phyloP scores from a whole-genome alignment of 2,888 invertebrate species.

The Vannuccia rotundouncinata region DNA sequence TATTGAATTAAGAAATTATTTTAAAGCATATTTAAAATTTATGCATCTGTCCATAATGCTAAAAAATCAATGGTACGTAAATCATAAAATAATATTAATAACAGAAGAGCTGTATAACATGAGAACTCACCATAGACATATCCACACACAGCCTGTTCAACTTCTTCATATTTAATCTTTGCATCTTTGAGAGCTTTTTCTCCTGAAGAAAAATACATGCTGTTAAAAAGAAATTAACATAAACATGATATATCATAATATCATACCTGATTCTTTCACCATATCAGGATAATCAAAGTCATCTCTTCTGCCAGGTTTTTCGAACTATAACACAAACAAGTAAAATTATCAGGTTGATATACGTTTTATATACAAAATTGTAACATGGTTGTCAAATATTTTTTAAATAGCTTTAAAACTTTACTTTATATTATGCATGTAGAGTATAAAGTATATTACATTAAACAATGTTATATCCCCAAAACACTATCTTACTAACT shows the following conservation, averaged over 20 bases:
- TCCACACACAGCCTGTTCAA: constrained; percentile 83
- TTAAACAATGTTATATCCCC: too few relatives aligned
- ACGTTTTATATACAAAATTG: not conserved
- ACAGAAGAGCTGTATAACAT: not conserved
- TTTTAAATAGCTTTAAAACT: too few relatives aligned
- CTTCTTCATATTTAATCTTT: constrained; percentile 66
- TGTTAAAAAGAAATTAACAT: not conserved
- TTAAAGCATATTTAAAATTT: too few relatives aligned
- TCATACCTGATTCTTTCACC: constrained; percentile 73
- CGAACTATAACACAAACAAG: constrained; percentile 65
- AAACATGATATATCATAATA: not conserved
- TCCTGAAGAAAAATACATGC: constrained; percentile 58
- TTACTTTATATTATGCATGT: too few relatives aligned
- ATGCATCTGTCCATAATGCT: too few relatives aligned
- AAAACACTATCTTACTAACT: not conserved
- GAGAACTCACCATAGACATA: constrained; percentile 72
- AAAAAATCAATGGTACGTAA: too few relatives aligned
- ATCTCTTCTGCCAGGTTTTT: constrained; percentile 75
- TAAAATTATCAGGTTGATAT: not conserved
- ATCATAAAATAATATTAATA: constrained; percentile 33
- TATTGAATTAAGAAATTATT: too few relatives aligned
- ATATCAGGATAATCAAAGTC: constrained; percentile 87
- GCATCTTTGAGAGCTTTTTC: constrained; percentile 78
- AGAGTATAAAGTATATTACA: too few relatives aligned
- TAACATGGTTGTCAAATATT: too few relatives aligned